phyloP scores from a whole-genome alignment of 2,797 vertebrate species.

The Catharus ustulatus region DNA sequence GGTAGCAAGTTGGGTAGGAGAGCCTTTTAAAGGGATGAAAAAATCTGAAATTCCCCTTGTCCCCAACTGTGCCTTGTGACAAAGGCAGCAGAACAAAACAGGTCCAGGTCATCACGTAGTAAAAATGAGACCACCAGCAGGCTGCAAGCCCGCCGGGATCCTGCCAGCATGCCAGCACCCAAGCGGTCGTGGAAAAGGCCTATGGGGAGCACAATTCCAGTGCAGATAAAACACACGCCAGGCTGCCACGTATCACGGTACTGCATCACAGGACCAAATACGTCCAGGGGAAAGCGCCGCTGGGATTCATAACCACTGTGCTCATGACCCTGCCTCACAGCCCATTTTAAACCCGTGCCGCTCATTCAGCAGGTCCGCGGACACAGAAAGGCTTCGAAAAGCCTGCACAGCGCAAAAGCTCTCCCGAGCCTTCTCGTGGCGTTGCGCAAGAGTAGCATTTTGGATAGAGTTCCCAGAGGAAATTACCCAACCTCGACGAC shows the following conservation, averaged over 20 bases:
- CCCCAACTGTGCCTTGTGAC: neutral
- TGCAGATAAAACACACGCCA: neutral
- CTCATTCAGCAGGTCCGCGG: neutral
- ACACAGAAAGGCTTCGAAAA: neutral
- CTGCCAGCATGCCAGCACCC: neutral
- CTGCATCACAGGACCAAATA: neutral
- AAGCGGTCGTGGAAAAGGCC: neutral
- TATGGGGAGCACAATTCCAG: neutral
- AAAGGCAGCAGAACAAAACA: neutral
- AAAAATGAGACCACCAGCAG: neutral
- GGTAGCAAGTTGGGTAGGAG: neutral
- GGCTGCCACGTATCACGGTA: conserved; percentile 56
- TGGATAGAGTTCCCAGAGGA: conserved; percentile 18
- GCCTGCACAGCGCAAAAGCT: neutral
- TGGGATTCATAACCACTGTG: neutral
- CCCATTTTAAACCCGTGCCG: neutral
- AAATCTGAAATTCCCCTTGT: neutral
- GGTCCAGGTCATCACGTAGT: fast-evolving
- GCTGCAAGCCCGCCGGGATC: neutral
- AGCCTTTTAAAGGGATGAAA: neutral
- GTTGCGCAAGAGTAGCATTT: conserved; percentile 17
- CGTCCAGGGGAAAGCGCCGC: neutral
- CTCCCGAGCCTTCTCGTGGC: neutral
- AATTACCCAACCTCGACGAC: conserved; percentile 33
- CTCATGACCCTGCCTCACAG: neutral